A percentile compares a stretch with the other conserved stretches of the same genome.
These are phyloP conservation scores for Neogobius melanostomus DNA, from an alignment of 2,113 vertebrate genomes.

Conservation along the genomic window DNA sequence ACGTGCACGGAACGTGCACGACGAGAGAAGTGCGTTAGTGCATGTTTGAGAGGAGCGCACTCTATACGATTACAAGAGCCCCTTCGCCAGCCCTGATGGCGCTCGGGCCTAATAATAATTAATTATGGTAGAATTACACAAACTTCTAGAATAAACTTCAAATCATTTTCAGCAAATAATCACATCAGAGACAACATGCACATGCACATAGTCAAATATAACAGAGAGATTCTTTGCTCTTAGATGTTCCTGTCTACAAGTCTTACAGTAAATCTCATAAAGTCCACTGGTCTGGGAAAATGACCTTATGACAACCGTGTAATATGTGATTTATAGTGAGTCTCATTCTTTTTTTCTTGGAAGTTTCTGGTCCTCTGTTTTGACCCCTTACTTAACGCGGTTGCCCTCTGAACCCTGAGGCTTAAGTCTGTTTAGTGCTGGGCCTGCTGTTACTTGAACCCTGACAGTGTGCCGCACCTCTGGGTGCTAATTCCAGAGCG, in stretches of 20 bases:
- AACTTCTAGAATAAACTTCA: too few relatives aligned
- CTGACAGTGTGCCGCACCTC: slow-evolving; percentile 18
- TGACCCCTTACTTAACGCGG: not conserved
- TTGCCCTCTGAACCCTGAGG: slow-evolving; percentile 4
- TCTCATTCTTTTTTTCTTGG: not conserved
- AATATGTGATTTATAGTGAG: not conserved
- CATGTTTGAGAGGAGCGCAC: too few relatives aligned
- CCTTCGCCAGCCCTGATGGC: too few relatives aligned
- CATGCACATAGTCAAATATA: not conserved
- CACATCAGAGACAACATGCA: not conserved
- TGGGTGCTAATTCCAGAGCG: slow-evolving; percentile 9
- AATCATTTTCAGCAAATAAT: too few relatives aligned
- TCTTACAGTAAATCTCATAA: not conserved
- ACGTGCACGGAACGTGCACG: too few relatives aligned
- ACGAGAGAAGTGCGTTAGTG: too few relatives aligned
- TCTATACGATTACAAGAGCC: too few relatives aligned
- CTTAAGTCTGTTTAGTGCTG: not conserved
- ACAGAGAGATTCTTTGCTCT: not conserved
- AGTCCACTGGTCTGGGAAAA: not conserved
- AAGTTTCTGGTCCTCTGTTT: not conserved
- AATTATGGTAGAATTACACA: too few relatives aligned
- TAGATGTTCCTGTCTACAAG: not conserved
- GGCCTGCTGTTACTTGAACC: slow-evolving; percentile 56
- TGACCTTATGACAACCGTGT: not conserved
- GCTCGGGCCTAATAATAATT: too few relatives aligned